Evolutionary conservation across 2,113 vertebrate species (phyloP).

Genomic region (Notarius quadriscutis): DNA sequence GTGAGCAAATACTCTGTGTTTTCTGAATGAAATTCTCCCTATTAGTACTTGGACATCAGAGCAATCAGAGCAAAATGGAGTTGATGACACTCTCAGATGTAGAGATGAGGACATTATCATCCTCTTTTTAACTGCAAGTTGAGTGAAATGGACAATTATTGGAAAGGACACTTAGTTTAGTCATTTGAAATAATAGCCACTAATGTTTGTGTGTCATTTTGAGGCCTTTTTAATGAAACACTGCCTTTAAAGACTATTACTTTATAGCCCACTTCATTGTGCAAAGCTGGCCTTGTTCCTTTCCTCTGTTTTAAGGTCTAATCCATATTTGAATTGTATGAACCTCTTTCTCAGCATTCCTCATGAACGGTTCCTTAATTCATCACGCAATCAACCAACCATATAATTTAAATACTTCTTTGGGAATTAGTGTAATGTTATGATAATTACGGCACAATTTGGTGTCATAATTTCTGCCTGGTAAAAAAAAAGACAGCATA

Average conservation of each 20-base stretch:
- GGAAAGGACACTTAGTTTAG: conserved; percentile 26
- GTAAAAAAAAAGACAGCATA: conserved; percentile 61
- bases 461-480: conserved; percentile 70
- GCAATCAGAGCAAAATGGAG: conserved; percentile 19
- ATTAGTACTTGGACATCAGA: conserved; percentile 6
- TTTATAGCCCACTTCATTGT: conserved; percentile 22
- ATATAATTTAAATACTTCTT: conserved; percentile 81
- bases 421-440: conserved; percentile 79
- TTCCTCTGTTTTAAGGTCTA: conserved; percentile 65
- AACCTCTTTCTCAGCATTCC: conserved; percentile 56
- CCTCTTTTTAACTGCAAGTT: conserved; percentile 11
- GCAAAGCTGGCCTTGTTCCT: conserved; percentile 54
- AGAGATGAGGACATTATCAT: conserved; percentile 6
- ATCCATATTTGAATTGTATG: conserved; percentile 67
- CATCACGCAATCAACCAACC: conserved; percentile 80
- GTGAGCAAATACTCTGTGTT: background rate
- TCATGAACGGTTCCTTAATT: conserved; percentile 74
- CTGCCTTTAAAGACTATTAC: conserved; percentile 19
- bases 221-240: conserved; percentile 2
- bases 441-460: conserved; percentile 77
- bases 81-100: conserved; percentile 2
- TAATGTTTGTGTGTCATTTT: conserved; percentile 35
- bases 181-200: conserved; percentile 37
- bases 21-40: background rate
- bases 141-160: conserved; percentile 2